Conservation (phyloP, 1,140 invertebrate species). For the Thaumatotibia leucotreta region DNA sequence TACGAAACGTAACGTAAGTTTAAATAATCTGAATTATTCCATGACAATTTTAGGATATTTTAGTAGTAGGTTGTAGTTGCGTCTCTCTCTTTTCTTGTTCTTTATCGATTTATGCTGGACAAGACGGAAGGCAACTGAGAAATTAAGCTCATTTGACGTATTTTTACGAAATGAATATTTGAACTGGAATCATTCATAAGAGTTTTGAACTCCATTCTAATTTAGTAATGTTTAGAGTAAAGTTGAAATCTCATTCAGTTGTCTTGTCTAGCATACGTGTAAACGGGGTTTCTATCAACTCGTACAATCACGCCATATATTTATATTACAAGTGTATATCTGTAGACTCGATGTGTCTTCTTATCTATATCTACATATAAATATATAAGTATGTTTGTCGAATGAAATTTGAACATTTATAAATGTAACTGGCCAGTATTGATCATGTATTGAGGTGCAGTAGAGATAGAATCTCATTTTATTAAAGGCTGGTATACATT, state of each 20-base stretch:
- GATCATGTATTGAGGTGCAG: slow-evolving; percentile 6
- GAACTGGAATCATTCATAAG: too few relatives aligned
- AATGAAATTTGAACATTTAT: slow-evolving; percentile 5
- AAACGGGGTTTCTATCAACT: neutral
- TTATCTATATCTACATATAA: neutral
- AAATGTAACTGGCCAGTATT: slow-evolving; percentile 13
- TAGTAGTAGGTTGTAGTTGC: slow-evolving; percentile 1
- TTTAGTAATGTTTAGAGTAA: neutral
- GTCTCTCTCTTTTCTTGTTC: neutral
- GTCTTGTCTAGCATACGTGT: neutral
- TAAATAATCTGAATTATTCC: slow-evolving; percentile 6
- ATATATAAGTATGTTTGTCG: slow-evolving; percentile 3
- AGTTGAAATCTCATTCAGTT: neutral
- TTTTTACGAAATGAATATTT: too few relatives aligned
- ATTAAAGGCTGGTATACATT: slow-evolving; percentile 5
- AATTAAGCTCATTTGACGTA: neutral
- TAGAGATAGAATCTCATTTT: slow-evolving; percentile 4
- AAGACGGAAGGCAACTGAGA: neutral
- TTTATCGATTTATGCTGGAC: neutral
- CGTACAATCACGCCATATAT: slow-evolving; percentile 6
- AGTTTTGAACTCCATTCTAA: neutral
- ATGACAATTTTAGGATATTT: neutral
- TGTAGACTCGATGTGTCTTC: neutral
- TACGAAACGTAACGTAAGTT: slow-evolving; percentile 3
- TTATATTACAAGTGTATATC: neutral